phyloP scores from a whole-genome alignment of 2,888 invertebrate species.

The Drosophila falleni region DNA sequence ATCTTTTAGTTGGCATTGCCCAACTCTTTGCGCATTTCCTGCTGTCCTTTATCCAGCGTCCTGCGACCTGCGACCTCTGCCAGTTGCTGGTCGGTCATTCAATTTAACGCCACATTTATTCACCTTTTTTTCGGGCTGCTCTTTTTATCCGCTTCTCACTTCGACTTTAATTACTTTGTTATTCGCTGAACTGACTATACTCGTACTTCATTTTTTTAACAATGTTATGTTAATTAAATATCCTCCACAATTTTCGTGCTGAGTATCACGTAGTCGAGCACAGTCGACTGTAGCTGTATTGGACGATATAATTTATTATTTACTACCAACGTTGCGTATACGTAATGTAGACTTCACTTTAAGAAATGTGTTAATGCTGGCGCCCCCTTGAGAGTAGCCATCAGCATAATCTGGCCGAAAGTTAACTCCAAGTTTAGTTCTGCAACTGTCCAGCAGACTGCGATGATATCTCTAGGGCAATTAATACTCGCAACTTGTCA shows the following conservation, averaged over 20 bases:
- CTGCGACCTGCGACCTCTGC: constrained; percentile 20
- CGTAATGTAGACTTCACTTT: constrained; percentile 24
- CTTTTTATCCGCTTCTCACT: constrained; percentile 28
- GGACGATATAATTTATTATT: constrained; percentile 12
- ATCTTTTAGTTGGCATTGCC: constrained; percentile 20
- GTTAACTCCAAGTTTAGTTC: constrained; percentile 21
- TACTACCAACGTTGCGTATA: constrained; percentile 44
- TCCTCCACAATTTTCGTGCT: background rate
- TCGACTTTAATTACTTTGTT: constrained; percentile 66
- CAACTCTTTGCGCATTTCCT: constrained; percentile 22
- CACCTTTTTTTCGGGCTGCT: constrained; percentile 45
- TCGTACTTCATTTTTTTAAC: background rate
- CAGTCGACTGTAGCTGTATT: background rate
- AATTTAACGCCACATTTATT: constrained; percentile 79
- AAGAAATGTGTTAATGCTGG: constrained; percentile 30
- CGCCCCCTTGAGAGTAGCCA: constrained; percentile 26
- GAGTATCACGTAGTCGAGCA: background rate
- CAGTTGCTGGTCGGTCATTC: constrained; percentile 67
- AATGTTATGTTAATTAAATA: background rate
- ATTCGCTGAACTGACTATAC: constrained; percentile 21
- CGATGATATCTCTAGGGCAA: constrained; percentile 51
- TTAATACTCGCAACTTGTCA: constrained; percentile 43
- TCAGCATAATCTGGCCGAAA: constrained; percentile 21
- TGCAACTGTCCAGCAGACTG: constrained; percentile 8
- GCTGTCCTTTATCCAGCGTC: constrained; percentile 1